These are phyloP conservation scores for Rhopilema esculentum DNA, from an alignment of 30 jellyfish, hydroid and myxozoan species.

Conservation along the genomic window DNA sequence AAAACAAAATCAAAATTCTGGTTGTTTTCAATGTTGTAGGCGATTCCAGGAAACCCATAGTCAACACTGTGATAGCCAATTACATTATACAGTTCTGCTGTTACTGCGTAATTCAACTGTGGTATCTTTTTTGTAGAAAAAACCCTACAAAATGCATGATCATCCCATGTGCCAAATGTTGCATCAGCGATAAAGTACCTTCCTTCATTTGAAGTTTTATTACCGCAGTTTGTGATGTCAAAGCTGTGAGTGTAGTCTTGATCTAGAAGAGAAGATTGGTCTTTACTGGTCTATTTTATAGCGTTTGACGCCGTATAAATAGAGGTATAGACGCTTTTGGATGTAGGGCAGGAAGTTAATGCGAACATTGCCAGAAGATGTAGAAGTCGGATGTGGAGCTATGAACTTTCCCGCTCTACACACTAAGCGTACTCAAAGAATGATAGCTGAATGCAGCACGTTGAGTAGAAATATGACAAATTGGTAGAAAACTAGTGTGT, in stretches of 20 bases:
- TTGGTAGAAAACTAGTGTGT: no score
- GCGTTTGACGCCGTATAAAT: no score
- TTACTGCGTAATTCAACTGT: constrained; percentile 48
- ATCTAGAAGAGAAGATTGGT: neutral
- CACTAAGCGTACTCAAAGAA: no score
- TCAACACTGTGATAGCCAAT: constrained; percentile 71
- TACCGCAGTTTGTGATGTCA: constrained; percentile 71
- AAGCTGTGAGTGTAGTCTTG: constrained; percentile 23
- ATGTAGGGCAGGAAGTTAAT: no score
- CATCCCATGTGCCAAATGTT: constrained; percentile 69
- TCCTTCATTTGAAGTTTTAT: constrained; percentile 51
- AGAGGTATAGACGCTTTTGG: no score
- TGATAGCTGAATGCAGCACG: no score
- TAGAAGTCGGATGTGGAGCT: no score
- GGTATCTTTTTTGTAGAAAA: constrained; percentile 25
- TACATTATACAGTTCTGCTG: constrained; percentile 65
- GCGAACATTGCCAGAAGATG: no score
- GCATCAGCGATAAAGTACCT: constrained; percentile 65
- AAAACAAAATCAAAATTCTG: constrained; percentile 75
- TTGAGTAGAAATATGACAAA: no score
- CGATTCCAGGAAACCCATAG: constrained; percentile 84
- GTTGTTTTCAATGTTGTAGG: constrained; percentile 74
- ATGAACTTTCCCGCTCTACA: neutral
- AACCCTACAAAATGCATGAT: constrained; percentile 73
- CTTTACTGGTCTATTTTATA: no score